Evolutionary conservation across 2,113 vertebrate species (phyloP).

Genomic region (Bujurquina vittata): DNA sequence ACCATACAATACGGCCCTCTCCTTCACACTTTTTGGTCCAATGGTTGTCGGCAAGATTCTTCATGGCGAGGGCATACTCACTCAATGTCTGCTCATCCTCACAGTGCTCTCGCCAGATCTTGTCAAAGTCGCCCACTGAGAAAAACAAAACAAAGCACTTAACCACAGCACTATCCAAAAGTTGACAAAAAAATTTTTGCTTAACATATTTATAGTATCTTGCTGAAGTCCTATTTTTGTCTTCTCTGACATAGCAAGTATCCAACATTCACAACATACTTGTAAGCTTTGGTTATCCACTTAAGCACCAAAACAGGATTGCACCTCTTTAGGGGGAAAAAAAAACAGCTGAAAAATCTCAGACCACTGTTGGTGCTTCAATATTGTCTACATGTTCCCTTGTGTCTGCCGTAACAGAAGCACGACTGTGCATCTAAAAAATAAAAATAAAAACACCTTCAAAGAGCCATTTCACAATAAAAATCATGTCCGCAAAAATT

Average conservation of each 20-base stretch:
- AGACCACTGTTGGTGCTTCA: neutral
- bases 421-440: conserved; percentile 1
- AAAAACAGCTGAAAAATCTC: neutral
- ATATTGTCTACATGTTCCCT: neutral
- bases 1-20: conserved; percentile 98
- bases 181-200: neutral
- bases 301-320: conserved; percentile 3
- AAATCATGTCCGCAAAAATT: conserved; percentile 11
- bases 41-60: conserved; percentile 97
- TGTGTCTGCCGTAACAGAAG: conserved; percentile 15
- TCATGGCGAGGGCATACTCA: conserved; percentile 98
- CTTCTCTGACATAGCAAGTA: neutral
- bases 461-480: conserved; percentile 13
- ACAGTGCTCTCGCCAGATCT: conserved; percentile 98
- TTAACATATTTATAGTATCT: neutral
- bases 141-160: neutral
- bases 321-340: neutral
- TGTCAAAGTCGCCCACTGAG: conserved; percentile 97
- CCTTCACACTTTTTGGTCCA: conserved; percentile 95
- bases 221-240: neutral
- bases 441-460: neutral
- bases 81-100: conserved; percentile 95
- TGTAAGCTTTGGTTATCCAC: conserved; percentile 17
- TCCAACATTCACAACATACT: conserved; percentile 48
- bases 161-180: neutral